Conservation (phyloP, 2,888 invertebrate genomes). For the Neoscelio sp. region DNA sequence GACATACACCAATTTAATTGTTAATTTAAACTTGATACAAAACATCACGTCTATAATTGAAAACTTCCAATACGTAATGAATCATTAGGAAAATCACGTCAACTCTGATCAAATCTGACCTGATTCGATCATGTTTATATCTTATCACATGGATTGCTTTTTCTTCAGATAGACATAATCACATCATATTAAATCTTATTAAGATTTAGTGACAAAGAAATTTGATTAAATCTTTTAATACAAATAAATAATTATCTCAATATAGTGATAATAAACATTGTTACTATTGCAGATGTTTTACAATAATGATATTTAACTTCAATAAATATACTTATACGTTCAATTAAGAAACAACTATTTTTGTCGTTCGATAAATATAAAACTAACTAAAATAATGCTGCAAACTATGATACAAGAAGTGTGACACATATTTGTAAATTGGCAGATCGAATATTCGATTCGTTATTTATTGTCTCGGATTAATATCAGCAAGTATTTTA, state of each 20-base stretch:
- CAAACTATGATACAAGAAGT: slow-evolving; percentile 4
- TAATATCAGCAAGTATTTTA: slow-evolving; percentile 53
- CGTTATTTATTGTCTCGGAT: slow-evolving; percentile 47
- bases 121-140: slow-evolving; percentile 25
- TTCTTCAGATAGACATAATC: slow-evolving; percentile 11
- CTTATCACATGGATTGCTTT: slow-evolving; percentile 2
- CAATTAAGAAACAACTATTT: too few relatives aligned
- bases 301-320: too few relatives aligned
- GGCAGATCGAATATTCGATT: slow-evolving; percentile 10
- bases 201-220: background rate
- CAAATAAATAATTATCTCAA: too few relatives aligned
- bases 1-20: too few relatives aligned
- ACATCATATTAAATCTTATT: slow-evolving; percentile 18
- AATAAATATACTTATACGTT: too few relatives aligned
- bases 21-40: too few relatives aligned
- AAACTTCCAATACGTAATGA: too few relatives aligned
- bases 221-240: slow-evolving; percentile 23
- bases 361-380: too few relatives aligned
- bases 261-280: too few relatives aligned
- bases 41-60: too few relatives aligned
- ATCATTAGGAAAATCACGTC: background rate
- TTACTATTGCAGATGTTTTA: too few relatives aligned
- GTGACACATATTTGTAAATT: slow-evolving; percentile 7
- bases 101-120: slow-evolving; percentile 12
- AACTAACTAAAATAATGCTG: too few relatives aligned